Evolutionary conservation across 1,140 invertebrate species (phyloP).

Genomic region (Lysiphlebus fabarum): DNA sequence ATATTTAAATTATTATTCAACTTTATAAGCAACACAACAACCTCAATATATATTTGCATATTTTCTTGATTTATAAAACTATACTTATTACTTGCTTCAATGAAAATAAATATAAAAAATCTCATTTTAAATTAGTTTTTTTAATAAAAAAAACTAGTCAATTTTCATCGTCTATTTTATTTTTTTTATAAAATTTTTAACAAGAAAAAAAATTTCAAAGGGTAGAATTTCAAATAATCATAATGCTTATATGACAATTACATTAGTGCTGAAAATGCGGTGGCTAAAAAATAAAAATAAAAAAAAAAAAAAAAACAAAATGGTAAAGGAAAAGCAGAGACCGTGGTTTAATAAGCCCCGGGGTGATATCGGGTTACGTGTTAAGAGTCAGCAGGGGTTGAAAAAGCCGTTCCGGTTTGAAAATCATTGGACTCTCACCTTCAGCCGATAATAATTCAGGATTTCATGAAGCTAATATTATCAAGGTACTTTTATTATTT

Average conservation of each 20-base stretch:
- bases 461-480: too few relatives aligned
- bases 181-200: not conserved
- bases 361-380: not conserved
- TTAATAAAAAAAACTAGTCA: too few relatives aligned
- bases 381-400: too few relatives aligned
- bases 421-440: too few relatives aligned
- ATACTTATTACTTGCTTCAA: too few relatives aligned
- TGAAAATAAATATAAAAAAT: too few relatives aligned
- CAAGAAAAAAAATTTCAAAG: not conserved
- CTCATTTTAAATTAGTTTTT: too few relatives aligned
- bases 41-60: slow-evolving; percentile 12
- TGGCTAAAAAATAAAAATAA: not conserved
- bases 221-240: slow-evolving; percentile 4
- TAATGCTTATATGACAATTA: slow-evolving; percentile 15
- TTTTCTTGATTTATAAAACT: not conserved
- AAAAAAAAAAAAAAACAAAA: too few relatives aligned
- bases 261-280: not conserved
- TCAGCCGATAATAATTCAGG: too few relatives aligned
- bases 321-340: not conserved
- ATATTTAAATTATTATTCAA: slow-evolving; percentile 20
- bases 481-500: too few relatives aligned
- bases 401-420: too few relatives aligned
- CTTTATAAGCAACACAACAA: slow-evolving; percentile 11
- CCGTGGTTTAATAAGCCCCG: slow-evolving; percentile 14
- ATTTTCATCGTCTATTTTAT: too few relatives aligned